Conservation (phyloP, 2,888 invertebrate species). For the Omphaloscelis lunosa region DNA sequence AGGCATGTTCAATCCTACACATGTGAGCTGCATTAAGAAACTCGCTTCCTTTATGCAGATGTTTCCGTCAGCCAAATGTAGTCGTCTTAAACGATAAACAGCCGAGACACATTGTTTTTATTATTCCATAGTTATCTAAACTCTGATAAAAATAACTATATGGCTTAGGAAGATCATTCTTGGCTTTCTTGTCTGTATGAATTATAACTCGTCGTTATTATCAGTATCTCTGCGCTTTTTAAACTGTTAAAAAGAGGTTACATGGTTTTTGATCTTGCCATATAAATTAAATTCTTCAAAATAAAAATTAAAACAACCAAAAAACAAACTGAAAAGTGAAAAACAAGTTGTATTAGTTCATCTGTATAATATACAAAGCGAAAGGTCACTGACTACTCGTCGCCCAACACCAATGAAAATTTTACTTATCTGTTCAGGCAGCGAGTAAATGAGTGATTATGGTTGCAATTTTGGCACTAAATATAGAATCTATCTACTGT, state of each 20-base stretch:
- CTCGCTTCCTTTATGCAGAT: slow-evolving; percentile 34
- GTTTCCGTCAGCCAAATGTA: slow-evolving; percentile 26
- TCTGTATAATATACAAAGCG: background rate
- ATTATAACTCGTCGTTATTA: background rate
- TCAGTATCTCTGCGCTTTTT: background rate
- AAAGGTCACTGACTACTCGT: background rate
- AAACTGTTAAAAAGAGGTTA: background rate
- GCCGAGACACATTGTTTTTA: slow-evolving; percentile 28
- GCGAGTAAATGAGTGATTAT: background rate
- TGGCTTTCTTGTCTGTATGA: background rate
- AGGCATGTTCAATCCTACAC: slow-evolving; percentile 35
- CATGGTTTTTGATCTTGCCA: background rate
- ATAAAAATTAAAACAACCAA: background rate
- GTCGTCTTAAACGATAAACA: slow-evolving; percentile 37
- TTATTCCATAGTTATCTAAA: slow-evolving; percentile 25
- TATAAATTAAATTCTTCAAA: background rate
- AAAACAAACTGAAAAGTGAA: background rate
- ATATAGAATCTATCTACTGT: background rate
- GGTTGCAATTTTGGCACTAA: background rate
- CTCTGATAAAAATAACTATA: slow-evolving; percentile 14
- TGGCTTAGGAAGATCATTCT: background rate
- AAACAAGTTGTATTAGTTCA: background rate
- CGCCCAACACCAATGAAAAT: too few relatives aligned
- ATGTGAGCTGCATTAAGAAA: slow-evolving; percentile 42
- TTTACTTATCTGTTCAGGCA: too few relatives aligned